Evolutionary conservation across 2,888 invertebrate genomes (phyloP), one percentile per base, ranked within the genome.

Genomic region (Rhabditoides inermis): DNA sequence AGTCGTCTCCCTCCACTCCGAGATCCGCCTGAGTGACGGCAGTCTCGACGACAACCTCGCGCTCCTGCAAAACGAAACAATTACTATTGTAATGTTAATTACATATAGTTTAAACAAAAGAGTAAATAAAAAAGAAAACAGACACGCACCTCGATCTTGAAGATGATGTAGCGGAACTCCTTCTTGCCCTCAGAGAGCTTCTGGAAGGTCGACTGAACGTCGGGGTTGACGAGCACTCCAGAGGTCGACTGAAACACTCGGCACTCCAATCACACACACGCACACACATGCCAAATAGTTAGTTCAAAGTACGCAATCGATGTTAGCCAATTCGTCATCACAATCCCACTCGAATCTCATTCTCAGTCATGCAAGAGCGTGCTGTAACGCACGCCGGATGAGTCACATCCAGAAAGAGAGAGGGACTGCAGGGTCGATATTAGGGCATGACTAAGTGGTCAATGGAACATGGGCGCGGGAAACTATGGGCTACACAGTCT

Each of bases 111-210:
- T n/a, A 47, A 30, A 12, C 7, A 32, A 45, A 28, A 7, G 23
- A 22, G 20, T 18, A 15, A 28, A 51, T 37, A 45, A 28, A 5
- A 10, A 27, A 37, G 12, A 44, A 35, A 40, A 44, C 22, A 44
- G 44, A 39, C 23, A 39, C 46, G 42, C 15, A 68, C 70, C 61
- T 73, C 65, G 53, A 76, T 76, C 60, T 75, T 74, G 71, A 73
- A 76, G 56, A 76, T 74, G 61, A 76, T 75, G 68, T 76, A 76
- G 36, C 76, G 63, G 56, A 63, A 70, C 48, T 72, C 68, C 53
- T 71, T 71, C 52, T 68, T 68, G 36, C 73, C 76, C 58, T 76
- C 76, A 45, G 71, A 70, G 37, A 76, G 61, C 56, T 67, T 66
- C 58, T 72, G 73, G 68, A 76, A 76, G 37, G 73, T 69, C 20